Percentiles rank a stretch among this genome's conserved stretches.
phyloP scores from a whole-genome alignment of 35 echinoderm and acorn worm species.

The Ptychodera flava region DNA sequence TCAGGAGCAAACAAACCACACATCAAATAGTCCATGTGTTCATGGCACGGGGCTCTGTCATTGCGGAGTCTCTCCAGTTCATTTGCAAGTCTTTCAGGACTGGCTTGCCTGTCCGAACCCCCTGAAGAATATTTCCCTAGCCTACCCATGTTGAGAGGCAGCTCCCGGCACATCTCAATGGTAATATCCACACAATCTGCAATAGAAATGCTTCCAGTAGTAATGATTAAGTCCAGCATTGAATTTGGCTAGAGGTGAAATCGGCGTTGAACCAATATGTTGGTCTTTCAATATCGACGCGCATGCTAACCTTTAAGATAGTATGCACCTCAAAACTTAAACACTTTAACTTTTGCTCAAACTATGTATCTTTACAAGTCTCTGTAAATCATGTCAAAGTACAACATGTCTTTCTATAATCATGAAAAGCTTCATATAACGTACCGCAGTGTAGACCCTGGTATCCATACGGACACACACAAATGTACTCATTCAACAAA shows the following conservation, averaged over 20 bases:
- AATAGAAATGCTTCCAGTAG: too few species aligned
- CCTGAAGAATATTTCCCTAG: not conserved
- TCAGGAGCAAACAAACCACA: not conserved
- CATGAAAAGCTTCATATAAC: too few species aligned
- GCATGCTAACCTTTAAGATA: too few species aligned
- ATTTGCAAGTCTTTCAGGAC: not conserved
- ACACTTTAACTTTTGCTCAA: too few species aligned
- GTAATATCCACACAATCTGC: not conserved
- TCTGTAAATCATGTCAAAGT: too few species aligned
- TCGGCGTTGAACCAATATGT: too few species aligned
- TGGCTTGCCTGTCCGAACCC: not conserved
- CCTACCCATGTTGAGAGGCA: not conserved
- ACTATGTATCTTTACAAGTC: too few species aligned
- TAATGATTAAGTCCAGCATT: too few species aligned
- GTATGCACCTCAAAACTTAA: too few species aligned
- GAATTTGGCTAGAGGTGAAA: too few species aligned
- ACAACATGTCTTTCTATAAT: too few species aligned
- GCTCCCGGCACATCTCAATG: not conserved
- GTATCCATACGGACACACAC: not conserved
- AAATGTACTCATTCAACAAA: not conserved
- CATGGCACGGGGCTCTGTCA: not conserved
- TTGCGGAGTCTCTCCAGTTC: not conserved
- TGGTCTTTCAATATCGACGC: too few species aligned
- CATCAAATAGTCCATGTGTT: not conserved
- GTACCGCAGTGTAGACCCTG: not conserved